Evolutionary conservation across 2,113 vertebrate genomes (phyloP).

Genomic region (Chrysemys picta): DNA sequence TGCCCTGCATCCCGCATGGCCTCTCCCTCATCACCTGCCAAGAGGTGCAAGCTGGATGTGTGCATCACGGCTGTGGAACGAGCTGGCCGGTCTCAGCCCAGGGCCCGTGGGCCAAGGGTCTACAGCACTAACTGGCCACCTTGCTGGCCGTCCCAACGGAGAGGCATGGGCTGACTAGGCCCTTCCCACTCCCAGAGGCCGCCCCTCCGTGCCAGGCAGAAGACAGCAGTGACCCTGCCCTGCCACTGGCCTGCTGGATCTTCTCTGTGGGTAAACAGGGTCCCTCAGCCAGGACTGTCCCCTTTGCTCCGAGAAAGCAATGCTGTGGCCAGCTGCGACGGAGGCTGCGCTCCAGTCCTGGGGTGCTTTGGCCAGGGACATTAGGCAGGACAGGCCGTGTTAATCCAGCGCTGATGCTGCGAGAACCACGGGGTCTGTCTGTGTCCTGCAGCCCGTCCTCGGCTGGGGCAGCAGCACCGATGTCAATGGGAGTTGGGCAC

Average conservation of each 20-base stretch:
- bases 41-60: background rate
- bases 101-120: background rate
- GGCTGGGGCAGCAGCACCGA: too few species aligned
- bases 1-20: background rate
- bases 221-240: background rate
- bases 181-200: too few species aligned
- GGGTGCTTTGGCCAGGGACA: too few species aligned
- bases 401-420: too few species aligned
- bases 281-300: too few species aligned
- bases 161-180: background rate
- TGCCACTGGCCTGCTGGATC: background rate
- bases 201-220: background rate
- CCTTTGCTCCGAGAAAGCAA: too few species aligned
- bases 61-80: too few species aligned
- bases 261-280: background rate
- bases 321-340: too few species aligned
- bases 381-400: too few species aligned
- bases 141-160: too few species aligned
- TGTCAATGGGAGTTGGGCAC: background rate
- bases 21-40: background rate
- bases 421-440: background rate
- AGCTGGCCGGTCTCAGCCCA: background rate
- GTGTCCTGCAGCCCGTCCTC: too few species aligned
- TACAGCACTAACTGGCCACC: background rate
- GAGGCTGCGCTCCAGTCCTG: background rate